phyloP scores from a whole-genome alignment of 53 echinoderm and acorn worm species.

The Henricia sp. region DNA sequence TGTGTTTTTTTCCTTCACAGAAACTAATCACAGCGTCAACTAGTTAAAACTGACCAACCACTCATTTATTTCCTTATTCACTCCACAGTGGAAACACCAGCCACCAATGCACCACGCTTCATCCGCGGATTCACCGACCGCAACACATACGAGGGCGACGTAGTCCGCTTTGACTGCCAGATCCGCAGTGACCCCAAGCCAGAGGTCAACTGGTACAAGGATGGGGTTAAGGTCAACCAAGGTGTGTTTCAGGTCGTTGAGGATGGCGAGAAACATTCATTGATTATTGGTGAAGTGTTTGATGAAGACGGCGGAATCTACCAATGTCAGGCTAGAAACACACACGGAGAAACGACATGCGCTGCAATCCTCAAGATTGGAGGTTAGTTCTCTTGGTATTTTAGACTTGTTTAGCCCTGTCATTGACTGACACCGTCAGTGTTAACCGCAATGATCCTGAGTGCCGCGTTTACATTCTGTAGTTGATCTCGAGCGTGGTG shows the following conservation, averaged over 20 bases:
- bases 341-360: constrained; percentile 82
- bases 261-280: constrained; percentile 67
- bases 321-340: constrained; percentile 88
- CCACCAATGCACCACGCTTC: constrained; percentile 88
- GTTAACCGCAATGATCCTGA: too few relatives aligned
- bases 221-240: constrained; percentile 76
- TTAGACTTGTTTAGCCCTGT: too few relatives aligned
- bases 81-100: constrained; percentile 36
- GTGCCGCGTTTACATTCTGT: too few relatives aligned
- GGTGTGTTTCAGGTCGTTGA: constrained; percentile 76
- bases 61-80: neutral
- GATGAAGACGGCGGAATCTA: constrained; percentile 88
- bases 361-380: constrained; percentile 80
- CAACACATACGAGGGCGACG: constrained; percentile 83
- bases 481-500: too few relatives aligned
- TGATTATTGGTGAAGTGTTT: constrained; percentile 89
- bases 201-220: constrained; percentile 83
- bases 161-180: constrained; percentile 78
- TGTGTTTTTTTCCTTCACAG: too few relatives aligned
- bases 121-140: constrained; percentile 85
- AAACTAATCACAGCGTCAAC: too few relatives aligned
- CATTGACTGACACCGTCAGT: too few relatives aligned
- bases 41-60: too few relatives aligned
- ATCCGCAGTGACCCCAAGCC: constrained; percentile 86
- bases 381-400: constrained; percentile 81